phyloP scores from a whole-genome alignment of 1,140 invertebrate species.

The Drosophila busckii region DNA sequence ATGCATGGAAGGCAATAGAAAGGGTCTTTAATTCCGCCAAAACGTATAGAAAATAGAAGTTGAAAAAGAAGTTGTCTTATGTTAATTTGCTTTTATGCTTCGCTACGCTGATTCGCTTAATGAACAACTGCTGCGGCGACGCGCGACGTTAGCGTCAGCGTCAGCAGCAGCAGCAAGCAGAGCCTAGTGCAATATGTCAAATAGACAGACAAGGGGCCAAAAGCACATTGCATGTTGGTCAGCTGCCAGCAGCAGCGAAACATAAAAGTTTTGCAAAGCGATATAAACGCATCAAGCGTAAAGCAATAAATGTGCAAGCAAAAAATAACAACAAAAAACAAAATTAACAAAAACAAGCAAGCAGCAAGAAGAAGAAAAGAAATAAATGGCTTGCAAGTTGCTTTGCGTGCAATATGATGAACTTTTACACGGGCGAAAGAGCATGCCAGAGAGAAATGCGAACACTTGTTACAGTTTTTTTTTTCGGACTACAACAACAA shows the following conservation, averaged over 20 bases:
- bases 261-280: constrained; percentile 32
- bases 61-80: constrained; percentile 70
- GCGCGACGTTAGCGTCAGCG: neutral
- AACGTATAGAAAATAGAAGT: constrained; percentile 35
- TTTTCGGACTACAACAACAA: constrained; percentile 17
- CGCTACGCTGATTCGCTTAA: constrained; percentile 74
- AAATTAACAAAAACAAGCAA: constrained; percentile 15
- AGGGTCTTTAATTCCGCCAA: constrained; percentile 73
- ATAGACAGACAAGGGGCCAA: constrained; percentile 41
- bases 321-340: constrained; percentile 17
- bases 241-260: constrained; percentile 9
- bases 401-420: constrained; percentile 68
- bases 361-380: constrained; percentile 4
- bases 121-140: constrained; percentile 42
- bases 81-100: constrained; percentile 72
- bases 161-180: constrained; percentile 1
- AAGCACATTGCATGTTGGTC: constrained; percentile 41
- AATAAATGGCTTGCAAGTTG: constrained; percentile 24
- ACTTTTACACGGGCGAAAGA: constrained; percentile 70
- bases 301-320: constrained; percentile 70
- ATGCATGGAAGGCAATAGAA: constrained; percentile 31
- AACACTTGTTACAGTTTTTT: constrained; percentile 39
- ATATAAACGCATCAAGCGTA: constrained; percentile 70
- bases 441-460: constrained; percentile 33
- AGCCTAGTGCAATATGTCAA: constrained; percentile 70